A percentile compares a stretch with the other conserved stretches of the same genome.
Conservation (phyloP, 1,140 invertebrate species). For the Drosophila bocki region DNA sequence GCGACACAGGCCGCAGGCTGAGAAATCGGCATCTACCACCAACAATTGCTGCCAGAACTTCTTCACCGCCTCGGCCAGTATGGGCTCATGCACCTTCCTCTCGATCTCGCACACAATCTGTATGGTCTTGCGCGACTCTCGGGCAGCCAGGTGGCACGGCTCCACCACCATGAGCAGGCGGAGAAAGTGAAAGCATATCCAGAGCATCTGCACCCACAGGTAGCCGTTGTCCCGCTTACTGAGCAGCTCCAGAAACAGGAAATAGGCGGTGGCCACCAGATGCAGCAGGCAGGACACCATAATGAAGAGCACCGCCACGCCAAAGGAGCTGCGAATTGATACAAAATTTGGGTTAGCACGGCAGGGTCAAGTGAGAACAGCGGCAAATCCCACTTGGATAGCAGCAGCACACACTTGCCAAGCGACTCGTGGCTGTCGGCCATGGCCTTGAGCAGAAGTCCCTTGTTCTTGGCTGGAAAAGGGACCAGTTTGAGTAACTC, state of each 20-base stretch:
- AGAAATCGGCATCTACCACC: constrained; percentile 87
- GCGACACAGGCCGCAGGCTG: constrained; percentile 88
- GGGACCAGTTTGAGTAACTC: too few species aligned
- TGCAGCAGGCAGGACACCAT: constrained; percentile 89
- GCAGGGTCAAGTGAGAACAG: too few species aligned
- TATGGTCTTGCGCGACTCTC: constrained; percentile 75
- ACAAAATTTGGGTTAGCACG: too few species aligned
- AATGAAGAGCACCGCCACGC: constrained; percentile 87
- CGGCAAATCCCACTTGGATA: too few species aligned
- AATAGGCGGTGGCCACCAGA: constrained; percentile 90
- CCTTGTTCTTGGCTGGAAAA: too few species aligned
- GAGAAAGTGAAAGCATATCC: constrained; percentile 88
- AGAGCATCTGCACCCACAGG: constrained; percentile 87
- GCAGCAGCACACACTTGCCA: too few species aligned
- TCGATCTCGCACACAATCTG: constrained; percentile 81
- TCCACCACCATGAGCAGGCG: constrained; percentile 89
- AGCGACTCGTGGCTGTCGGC: too few species aligned
- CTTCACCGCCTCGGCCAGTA: constrained; percentile 85
- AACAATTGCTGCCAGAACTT: constrained; percentile 89
- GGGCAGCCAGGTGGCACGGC: constrained; percentile 87
- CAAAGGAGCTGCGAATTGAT: too few species aligned
- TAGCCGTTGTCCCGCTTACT: constrained; percentile 82
- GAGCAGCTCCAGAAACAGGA: constrained; percentile 88
- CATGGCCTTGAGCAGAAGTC: too few species aligned
- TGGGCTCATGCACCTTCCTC: constrained; percentile 72